These are phyloP conservation scores for Pogonomyrmex barbatus DNA, from an alignment of 1,140 invertebrate genomes.

Conservation along the genomic window DNA sequence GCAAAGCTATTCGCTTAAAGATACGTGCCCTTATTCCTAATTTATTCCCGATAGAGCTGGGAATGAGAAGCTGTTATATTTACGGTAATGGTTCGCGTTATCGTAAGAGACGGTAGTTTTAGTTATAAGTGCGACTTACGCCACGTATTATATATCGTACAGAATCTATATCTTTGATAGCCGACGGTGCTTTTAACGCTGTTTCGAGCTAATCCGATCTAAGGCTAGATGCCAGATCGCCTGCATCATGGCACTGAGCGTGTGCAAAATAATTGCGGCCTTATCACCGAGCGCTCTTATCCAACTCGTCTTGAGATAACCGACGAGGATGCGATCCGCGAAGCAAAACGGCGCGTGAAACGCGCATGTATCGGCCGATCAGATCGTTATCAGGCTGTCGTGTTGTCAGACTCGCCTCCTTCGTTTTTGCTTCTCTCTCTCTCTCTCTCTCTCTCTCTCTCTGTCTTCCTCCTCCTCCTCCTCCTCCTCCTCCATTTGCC, in stretches of 20 bases:
- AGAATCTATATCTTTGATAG: slow-evolving; percentile 27
- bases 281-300: slow-evolving; percentile 39
- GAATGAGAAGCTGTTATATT: slow-evolving; percentile 10
- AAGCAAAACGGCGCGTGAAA: slow-evolving; percentile 50
- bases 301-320: slow-evolving; percentile 24
- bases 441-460: slow-evolving; percentile 5
- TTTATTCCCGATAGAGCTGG: not conserved
- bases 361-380: slow-evolving; percentile 24
- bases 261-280: slow-evolving; percentile 42
- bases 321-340: slow-evolving; percentile 11
- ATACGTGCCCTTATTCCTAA: not conserved
- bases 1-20: not conserved
- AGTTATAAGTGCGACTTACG: slow-evolving; percentile 23
- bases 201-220: slow-evolving; percentile 26
- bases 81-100: slow-evolving; percentile 42
- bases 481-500: slow-evolving; percentile 11
- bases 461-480: not conserved
- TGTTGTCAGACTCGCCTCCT: slow-evolving; percentile 46
- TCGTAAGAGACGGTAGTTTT: slow-evolving; percentile 30
- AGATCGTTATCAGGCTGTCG: slow-evolving; percentile 48
- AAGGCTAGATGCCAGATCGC: slow-evolving; percentile 7
- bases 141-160: slow-evolving; percentile 31
- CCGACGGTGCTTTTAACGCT: slow-evolving; percentile 31
- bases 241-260: not conserved
- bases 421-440: slow-evolving; percentile 35